Evolutionary conservation across 1,140 invertebrate genomes (phyloP).

Genomic region (Antheraea pernyi): DNA sequence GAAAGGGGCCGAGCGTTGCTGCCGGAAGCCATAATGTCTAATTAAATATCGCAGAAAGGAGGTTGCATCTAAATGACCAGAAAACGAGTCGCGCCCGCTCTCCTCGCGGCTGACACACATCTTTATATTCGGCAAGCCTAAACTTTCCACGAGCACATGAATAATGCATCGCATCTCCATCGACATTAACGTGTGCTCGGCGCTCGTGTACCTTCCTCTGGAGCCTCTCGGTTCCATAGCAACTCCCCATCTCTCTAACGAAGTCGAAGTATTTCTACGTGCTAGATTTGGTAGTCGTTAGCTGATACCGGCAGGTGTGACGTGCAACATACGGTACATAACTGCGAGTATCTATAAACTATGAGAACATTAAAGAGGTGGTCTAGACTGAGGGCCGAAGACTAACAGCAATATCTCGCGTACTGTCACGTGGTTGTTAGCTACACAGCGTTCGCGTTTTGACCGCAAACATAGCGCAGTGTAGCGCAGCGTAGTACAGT

Average conservation of each 20-base stretch:
- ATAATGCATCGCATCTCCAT: slow-evolving; percentile 38
- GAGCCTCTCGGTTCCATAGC: not conserved
- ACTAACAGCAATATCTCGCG: not conserved
- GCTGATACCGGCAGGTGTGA: too few species aligned
- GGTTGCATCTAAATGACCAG: slow-evolving; percentile 53
- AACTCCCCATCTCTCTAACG: not conserved
- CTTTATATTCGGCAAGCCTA: slow-evolving; percentile 56
- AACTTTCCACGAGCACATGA: slow-evolving; percentile 58
- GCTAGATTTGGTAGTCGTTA: too few species aligned
- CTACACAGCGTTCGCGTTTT: too few species aligned
- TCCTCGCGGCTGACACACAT: slow-evolving; percentile 46
- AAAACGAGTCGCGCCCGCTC: slow-evolving; percentile 24
- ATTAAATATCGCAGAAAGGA: slow-evolving; percentile 50
- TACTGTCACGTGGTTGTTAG: not conserved
- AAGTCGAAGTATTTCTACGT: too few species aligned
- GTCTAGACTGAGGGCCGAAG: not conserved
- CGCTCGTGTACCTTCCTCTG: slow-evolving; percentile 27
- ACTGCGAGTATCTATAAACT: too few species aligned
- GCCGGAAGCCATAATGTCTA: slow-evolving; percentile 39
- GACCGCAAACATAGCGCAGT: too few species aligned
- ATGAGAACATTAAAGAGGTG: too few species aligned
- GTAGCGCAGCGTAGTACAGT: too few species aligned
- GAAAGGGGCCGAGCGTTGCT: slow-evolving; percentile 5
- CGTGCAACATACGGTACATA: too few species aligned
- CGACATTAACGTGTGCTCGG: not conserved